Percentiles rank a stretch among this genome's conserved stretches.
Conservation (phyloP, 1,140 invertebrate genomes). For the Pseudomyrmex concolor region DNA sequence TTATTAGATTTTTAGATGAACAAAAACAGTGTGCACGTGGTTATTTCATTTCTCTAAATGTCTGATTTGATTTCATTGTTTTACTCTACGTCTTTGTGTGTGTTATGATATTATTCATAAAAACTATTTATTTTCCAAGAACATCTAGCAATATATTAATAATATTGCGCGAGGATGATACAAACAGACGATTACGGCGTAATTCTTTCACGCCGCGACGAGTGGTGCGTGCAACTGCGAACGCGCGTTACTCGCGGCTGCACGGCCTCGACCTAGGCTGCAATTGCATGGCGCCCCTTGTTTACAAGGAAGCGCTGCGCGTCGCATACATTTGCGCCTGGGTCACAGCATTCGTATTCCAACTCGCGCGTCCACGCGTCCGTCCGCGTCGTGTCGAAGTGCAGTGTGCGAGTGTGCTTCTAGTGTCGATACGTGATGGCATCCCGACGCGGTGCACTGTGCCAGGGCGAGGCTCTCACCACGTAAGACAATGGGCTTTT, state of each 20-base stretch:
- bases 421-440: slow-evolving; percentile 81
- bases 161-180: not conserved
- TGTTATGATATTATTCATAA: not conserved
- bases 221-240: slow-evolving; percentile 23
- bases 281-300: slow-evolving; percentile 74
- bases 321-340: slow-evolving; percentile 78
- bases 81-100: too few species aligned
- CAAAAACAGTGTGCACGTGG: too few species aligned
- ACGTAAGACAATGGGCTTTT: slow-evolving; percentile 33
- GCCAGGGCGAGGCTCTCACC: slow-evolving; percentile 53
- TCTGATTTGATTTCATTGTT: not conserved
- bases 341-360: slow-evolving; percentile 82
- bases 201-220: not conserved
- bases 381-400: slow-evolving; percentile 76
- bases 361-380: slow-evolving; percentile 71
- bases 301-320: slow-evolving; percentile 81
- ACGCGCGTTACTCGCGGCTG: slow-evolving; percentile 11
- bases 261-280: slow-evolving; percentile 72
- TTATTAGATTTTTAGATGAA: too few species aligned
- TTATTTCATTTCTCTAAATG: too few species aligned
- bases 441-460: slow-evolving; percentile 68
- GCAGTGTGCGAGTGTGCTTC: slow-evolving; percentile 82
- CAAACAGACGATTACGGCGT: not conserved
- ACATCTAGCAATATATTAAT: not conserved
- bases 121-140: not conserved